Percentiles rank a stretch among this genome's conserved stretches.
Evolutionary conservation across 2,888 invertebrate species (phyloP).

Genomic region (Tinea pellionella): DNA sequence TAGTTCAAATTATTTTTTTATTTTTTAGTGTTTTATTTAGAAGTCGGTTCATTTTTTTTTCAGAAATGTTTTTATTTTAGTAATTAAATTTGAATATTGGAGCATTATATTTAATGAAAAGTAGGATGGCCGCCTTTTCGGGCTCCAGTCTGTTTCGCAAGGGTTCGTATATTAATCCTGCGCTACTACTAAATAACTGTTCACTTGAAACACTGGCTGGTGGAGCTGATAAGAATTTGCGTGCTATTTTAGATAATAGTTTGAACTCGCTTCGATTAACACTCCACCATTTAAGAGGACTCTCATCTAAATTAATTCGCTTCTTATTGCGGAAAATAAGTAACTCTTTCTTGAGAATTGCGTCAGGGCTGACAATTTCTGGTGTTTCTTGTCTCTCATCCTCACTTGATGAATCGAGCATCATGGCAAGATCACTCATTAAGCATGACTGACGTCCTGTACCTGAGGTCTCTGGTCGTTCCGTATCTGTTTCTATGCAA

Average conservation of each 20-base stretch:
- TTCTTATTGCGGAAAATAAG: conserved; percentile 18
- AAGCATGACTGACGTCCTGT: conserved; percentile 16
- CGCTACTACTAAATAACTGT: conserved; percentile 20
- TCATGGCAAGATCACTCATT: conserved; percentile 19
- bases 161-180: conserved; percentile 19
- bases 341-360: conserved; percentile 19
- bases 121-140: conserved; percentile 7
- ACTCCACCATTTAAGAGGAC: conserved; percentile 14
- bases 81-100: conserved; percentile 6
- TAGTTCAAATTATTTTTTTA: too few relatives aligned
- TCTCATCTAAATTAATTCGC: conserved; percentile 18
- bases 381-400: conserved; percentile 18
- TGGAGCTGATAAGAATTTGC: conserved; percentile 16
- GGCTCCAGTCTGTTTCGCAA: conserved; percentile 12
- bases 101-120: conserved; percentile 11
- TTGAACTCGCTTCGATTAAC: conserved; percentile 1
- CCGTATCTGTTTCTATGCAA: conserved; percentile 17
- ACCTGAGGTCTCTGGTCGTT: conserved; percentile 19
- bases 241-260: too few relatives aligned
- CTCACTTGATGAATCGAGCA: conserved; percentile 20
- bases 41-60: neutral
- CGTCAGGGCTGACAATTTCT: conserved; percentile 18
- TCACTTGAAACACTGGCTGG: conserved; percentile 22
- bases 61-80: neutral
- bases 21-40: neutral